Conservation (phyloP, 2,113 vertebrate species). For the Oceanodroma tethys region DNA sequence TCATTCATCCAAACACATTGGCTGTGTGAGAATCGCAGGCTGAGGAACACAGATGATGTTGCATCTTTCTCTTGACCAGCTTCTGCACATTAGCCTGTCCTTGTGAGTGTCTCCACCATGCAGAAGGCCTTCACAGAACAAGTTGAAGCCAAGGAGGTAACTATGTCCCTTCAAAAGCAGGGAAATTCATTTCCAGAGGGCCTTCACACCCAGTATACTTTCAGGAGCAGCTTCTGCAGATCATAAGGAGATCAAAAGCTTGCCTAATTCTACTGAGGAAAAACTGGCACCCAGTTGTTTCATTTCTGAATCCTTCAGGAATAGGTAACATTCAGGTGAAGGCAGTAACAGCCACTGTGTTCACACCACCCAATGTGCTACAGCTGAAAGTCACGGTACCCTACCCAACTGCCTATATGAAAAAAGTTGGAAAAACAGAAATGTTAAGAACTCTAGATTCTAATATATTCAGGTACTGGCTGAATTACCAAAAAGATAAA, state of each 20-base stretch:
- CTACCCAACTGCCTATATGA: background rate
- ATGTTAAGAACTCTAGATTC: background rate
- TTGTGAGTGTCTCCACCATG: background rate
- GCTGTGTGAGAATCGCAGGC: background rate
- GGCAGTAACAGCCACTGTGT: background rate
- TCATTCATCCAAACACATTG: background rate
- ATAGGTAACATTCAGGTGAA: background rate
- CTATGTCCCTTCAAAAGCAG: background rate
- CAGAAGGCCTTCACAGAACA: background rate
- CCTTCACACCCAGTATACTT: background rate
- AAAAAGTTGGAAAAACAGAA: background rate
- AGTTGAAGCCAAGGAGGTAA: background rate
- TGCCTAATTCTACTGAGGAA: background rate
- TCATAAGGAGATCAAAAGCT: background rate
- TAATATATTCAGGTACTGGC: background rate
- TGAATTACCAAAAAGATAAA: background rate
- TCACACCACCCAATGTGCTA: background rate
- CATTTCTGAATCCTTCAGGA: background rate
- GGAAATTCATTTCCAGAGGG: background rate
- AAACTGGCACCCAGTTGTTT: background rate
- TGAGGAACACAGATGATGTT: background rate
- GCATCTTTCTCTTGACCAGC: background rate
- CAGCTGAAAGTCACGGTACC: background rate
- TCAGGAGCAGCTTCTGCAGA: background rate
- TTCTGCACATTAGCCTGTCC: background rate